Evolutionary conservation across 2,113 vertebrate species (phyloP).

Genomic region (Phrynosoma blainvillii): DNA sequence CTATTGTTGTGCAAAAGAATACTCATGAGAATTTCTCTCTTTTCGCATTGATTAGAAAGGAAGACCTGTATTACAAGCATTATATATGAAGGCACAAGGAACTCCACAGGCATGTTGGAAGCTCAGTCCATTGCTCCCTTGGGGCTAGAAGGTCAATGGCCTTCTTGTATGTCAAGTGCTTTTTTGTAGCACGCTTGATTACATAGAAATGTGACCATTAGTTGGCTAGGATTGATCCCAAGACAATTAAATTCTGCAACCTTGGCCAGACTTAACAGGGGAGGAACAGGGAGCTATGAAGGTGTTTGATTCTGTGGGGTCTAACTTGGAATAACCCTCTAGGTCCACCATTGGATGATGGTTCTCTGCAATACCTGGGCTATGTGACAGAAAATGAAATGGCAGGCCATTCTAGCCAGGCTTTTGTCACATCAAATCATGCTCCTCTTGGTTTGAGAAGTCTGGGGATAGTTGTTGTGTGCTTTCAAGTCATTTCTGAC

Average conservation of each 20-base stretch:
- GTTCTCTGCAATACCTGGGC: not conserved
- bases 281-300: not conserved
- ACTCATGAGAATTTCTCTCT: slow-evolving; percentile 18
- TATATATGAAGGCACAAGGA: slow-evolving; percentile 19
- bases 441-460: not conserved
- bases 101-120: not conserved
- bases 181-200: not conserved
- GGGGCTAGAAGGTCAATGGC: not conserved
- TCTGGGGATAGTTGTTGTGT: not conserved
- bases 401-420: not conserved
- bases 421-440: not conserved
- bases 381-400: not conserved
- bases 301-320: no score
- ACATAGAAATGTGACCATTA: not conserved
- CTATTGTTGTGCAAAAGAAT: slow-evolving; percentile 30
- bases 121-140: not conserved
- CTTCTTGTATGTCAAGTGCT: not conserved
- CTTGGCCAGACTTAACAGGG: not conserved
- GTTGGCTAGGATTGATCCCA: not conserved
- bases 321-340: not conserved
- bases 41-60: not conserved
- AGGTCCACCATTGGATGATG: not conserved
- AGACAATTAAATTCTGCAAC: not conserved
- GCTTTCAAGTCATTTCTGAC: no score
- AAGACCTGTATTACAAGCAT: slow-evolving; percentile 7